Percentiles rank a stretch among this genome's conserved stretches.
These are phyloP conservation scores for Calephelis perditalis DNA, from an alignment of 2,888 invertebrate species.

Conservation along the genomic window DNA sequence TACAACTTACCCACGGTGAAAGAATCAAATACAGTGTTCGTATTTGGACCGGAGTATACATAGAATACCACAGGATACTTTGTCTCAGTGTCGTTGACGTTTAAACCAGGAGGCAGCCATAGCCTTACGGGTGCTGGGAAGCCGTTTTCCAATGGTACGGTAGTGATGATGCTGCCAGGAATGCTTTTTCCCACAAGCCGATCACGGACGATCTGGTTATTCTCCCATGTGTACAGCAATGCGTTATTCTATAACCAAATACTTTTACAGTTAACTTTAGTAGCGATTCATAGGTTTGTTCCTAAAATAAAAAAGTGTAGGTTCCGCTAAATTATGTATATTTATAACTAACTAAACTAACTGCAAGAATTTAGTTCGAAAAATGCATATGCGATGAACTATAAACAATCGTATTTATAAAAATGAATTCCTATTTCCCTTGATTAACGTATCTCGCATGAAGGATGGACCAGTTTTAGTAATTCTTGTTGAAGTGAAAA, in stretches of 20 bases:
- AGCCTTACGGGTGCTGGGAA: conserved; percentile 81
- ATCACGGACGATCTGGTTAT: conserved; percentile 74
- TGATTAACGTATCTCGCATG: no score
- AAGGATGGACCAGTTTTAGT: no score
- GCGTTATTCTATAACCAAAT: conserved; percentile 34
- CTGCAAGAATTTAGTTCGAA: no score
- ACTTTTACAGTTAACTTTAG: neutral
- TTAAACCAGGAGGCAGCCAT: conserved; percentile 81
- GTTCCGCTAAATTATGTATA: no score
- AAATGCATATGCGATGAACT: no score
- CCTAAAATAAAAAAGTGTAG: no score
- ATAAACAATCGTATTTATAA: no score
- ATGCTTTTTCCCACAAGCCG: conserved; percentile 66
- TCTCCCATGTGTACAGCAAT: conserved; percentile 73
- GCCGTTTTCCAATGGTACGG: conserved; percentile 77
- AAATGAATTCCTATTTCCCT: no score
- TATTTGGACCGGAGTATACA: conserved; percentile 92
- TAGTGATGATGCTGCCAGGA: conserved; percentile 74
- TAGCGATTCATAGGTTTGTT: no score
- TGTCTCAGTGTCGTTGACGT: conserved; percentile 67
- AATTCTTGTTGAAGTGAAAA: no score
- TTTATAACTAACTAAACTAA: no score
- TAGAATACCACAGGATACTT: conserved; percentile 85
- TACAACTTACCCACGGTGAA: conserved; percentile 76
- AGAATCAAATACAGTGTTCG: conserved; percentile 84